Evolutionary conservation across 2,113 vertebrate species (phyloP).

Genomic region (Pseudopipra pipra): DNA sequence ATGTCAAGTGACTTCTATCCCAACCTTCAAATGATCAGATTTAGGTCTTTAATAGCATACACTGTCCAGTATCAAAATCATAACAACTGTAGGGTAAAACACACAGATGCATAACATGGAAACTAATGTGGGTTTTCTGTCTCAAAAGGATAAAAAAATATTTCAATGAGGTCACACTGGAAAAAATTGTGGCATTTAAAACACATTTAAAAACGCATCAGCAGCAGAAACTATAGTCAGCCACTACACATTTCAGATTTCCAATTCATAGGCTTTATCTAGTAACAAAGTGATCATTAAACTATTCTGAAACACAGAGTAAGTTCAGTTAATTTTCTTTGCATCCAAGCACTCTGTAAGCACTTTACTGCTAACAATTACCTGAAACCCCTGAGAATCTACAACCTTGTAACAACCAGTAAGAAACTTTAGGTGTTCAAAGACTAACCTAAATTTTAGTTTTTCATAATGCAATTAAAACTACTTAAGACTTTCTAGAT

Average conservation of each 20-base stretch:
- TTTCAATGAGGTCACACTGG: slow-evolving; percentile 64
- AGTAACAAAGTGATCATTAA: slow-evolving; percentile 66
- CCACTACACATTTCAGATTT: slow-evolving; percentile 43
- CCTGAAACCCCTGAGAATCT: slow-evolving; percentile 71
- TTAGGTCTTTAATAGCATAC: slow-evolving; percentile 55
- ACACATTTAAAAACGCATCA: slow-evolving; percentile 59
- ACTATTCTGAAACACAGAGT: slow-evolving; percentile 66
- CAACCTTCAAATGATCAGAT: slow-evolving; percentile 53
- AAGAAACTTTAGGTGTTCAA: slow-evolving; percentile 41
- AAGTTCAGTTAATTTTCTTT: slow-evolving; percentile 52
- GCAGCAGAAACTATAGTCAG: slow-evolving; percentile 68
- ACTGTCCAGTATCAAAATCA: slow-evolving; percentile 29
- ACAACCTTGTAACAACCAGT: slow-evolving; percentile 48
- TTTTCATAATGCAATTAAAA: slow-evolving; percentile 4
- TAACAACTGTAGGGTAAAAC: slow-evolving; percentile 46
- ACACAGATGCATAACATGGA: slow-evolving; percentile 38
- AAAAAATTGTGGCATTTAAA: slow-evolving; percentile 58
- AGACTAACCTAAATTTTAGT: slow-evolving; percentile 11
- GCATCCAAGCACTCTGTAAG: background rate
- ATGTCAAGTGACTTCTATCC: slow-evolving; percentile 71
- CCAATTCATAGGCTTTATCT: slow-evolving; percentile 55
- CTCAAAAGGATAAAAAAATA: slow-evolving; percentile 57
- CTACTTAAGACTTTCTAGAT: slow-evolving; percentile 25
- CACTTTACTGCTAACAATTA: slow-evolving; percentile 46
- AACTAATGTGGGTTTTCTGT: slow-evolving; percentile 30